Conservation (phyloP, 2,888 invertebrate genomes). For the Cataglyphis altisquamis region DNA sequence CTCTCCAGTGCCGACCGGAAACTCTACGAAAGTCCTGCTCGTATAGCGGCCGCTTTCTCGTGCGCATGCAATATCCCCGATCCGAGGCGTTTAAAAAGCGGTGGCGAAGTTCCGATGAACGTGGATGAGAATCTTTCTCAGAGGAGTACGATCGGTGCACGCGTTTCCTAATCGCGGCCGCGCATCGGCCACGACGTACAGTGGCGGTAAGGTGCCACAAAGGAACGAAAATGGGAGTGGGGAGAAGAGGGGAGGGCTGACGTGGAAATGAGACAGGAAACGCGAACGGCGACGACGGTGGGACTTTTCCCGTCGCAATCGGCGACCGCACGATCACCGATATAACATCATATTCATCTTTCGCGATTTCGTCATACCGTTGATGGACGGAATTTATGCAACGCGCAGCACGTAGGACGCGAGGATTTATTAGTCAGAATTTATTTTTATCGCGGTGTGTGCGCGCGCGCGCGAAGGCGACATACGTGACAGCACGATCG, state of each 20-base stretch:
- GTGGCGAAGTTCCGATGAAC: conserved; percentile 27
- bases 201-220: conserved; percentile 1
- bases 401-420: conserved; percentile 25
- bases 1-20: conserved; percentile 48
- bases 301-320: conserved; percentile 4
- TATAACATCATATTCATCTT: background rate
- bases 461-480: background rate
- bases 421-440: conserved; percentile 40
- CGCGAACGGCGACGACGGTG: background rate
- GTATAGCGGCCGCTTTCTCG: conserved; percentile 43
- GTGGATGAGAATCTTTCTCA: conserved; percentile 3
- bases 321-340: background rate
- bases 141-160: conserved; percentile 16
- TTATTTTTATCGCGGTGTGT: conserved; percentile 37
- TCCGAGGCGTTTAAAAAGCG: background rate
- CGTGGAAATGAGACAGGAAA: conserved; percentile 39
- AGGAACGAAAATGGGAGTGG: conserved; percentile 18
- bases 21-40: conserved; percentile 32
- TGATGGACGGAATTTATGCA: conserved; percentile 48
- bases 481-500: conserved; percentile 11
- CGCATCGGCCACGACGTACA: conserved; percentile 18
- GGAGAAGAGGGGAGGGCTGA: conserved; percentile 16
- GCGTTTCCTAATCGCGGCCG: conserved; percentile 43
- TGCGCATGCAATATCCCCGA: conserved; percentile 22
- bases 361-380: conserved; percentile 11